These are phyloP conservation scores for Noctua pronuba DNA, from an alignment of 2,888 invertebrate species.

Conservation along the genomic window DNA sequence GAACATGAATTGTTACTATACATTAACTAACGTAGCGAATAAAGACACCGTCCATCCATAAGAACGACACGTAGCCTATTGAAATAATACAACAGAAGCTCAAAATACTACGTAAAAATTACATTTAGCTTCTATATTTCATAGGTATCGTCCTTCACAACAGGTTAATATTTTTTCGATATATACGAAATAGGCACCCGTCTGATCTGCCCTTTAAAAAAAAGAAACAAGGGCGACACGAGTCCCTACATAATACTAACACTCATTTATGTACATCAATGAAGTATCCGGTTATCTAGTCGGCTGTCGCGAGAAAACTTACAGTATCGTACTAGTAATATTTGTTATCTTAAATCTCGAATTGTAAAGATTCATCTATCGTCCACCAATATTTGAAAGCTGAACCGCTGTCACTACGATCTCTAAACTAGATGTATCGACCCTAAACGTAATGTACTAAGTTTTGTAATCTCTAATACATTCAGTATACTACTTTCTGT, in stretches of 20 bases:
- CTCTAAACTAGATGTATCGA: constrained; percentile 84
- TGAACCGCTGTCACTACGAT: constrained; percentile 86
- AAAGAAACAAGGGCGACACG: constrained; percentile 73
- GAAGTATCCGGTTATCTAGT: constrained; percentile 76
- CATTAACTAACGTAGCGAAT: constrained; percentile 72
- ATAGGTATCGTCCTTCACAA: constrained; percentile 89
- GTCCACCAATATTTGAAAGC: constrained; percentile 90
- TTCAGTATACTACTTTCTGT: constrained; percentile 81
- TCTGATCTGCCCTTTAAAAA: constrained; percentile 73
- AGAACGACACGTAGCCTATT: constrained; percentile 71
- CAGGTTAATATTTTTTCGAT: constrained; percentile 80
- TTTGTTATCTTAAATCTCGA: constrained; percentile 79
- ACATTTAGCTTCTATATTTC: constrained; percentile 84
- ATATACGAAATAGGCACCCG: constrained; percentile 80
- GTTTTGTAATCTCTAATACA: constrained; percentile 82
- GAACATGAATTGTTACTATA: constrained; percentile 73
- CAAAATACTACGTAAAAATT: constrained; percentile 78
- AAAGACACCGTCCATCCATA: constrained; percentile 69
- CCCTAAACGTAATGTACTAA: constrained; percentile 82
- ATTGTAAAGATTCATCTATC: constrained; percentile 84
- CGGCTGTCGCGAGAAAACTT: constrained; percentile 77
- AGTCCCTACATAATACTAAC: constrained; percentile 82
- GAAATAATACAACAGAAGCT: constrained; percentile 76
- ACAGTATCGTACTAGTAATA: constrained; percentile 78
- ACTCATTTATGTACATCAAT: constrained; percentile 86